These are phyloP conservation scores for Diabrotica virgifera DNA, from an alignment of 1,140 invertebrate genomes.

Conservation along the genomic window DNA sequence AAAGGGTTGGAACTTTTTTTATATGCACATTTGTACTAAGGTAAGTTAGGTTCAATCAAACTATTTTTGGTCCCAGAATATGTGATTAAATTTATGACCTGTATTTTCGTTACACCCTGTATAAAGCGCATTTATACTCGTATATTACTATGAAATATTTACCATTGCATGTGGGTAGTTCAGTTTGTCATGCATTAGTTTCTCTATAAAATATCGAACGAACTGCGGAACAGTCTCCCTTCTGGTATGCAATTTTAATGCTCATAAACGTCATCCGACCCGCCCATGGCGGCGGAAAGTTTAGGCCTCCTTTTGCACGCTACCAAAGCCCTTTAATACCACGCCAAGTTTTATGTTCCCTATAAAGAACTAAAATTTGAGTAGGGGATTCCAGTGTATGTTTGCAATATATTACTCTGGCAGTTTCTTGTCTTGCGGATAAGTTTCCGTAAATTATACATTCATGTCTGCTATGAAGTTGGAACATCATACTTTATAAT, in stretches of 20 bases:
- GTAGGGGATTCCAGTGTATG: constrained; percentile 17
- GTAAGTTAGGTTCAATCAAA: too few relatives aligned
- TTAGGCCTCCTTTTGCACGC: constrained; percentile 2
- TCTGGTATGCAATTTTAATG: background rate
- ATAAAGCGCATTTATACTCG: too few relatives aligned
- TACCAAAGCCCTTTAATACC: constrained; percentile 11
- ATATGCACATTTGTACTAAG: too few relatives aligned
- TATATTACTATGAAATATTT: too few relatives aligned
- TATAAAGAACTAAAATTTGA: constrained; percentile 19
- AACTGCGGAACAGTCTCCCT: background rate
- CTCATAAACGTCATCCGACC: background rate
- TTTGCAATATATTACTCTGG: constrained; percentile 18
- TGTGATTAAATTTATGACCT: too few relatives aligned
- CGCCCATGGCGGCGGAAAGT: background rate
- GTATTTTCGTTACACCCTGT: too few relatives aligned
- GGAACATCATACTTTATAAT: constrained; percentile 21
- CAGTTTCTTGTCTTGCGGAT: constrained; percentile 12
- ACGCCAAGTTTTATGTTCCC: constrained; percentile 16
- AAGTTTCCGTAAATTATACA: constrained; percentile 17
- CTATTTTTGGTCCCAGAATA: too few relatives aligned
- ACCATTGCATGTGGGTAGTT: too few relatives aligned
- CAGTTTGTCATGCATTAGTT: too few relatives aligned
- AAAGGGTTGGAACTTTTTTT: too few relatives aligned
- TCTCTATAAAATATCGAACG: too few relatives aligned
- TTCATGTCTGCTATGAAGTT: constrained; percentile 21